Evolutionary conservation across 2,888 invertebrate species (phyloP).

Genomic region (Corbicula japonica): DNA sequence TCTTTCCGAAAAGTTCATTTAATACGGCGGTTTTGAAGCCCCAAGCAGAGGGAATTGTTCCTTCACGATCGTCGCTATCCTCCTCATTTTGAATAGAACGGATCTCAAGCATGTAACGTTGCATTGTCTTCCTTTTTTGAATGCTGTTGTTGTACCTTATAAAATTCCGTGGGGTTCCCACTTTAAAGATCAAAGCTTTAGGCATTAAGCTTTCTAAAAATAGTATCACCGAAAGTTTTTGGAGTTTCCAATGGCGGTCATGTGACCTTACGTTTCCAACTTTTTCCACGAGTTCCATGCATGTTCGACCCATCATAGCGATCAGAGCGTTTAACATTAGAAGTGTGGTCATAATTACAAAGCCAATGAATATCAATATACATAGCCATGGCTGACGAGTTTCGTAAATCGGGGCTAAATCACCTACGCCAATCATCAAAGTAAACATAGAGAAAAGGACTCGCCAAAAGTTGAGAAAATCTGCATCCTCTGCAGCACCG

Average conservation of each 20-base stretch:
- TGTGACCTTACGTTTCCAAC: constrained; percentile 47
- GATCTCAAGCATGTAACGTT: constrained; percentile 56
- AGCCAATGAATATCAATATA: constrained; percentile 65
- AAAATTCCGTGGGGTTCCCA: constrained; percentile 26
- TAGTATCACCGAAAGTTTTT: constrained; percentile 62
- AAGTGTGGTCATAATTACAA: constrained; percentile 71
- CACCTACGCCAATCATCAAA: constrained; percentile 74
- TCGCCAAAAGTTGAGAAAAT: constrained; percentile 52
- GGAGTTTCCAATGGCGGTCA: constrained; percentile 65
- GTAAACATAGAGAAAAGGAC: constrained; percentile 73
- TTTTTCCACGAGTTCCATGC: constrained; percentile 67
- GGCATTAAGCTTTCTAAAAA: constrained; percentile 65
- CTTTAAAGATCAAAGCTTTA: constrained; percentile 14
- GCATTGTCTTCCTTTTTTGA: constrained; percentile 27
- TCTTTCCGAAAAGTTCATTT: no score
- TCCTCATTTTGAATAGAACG: constrained; percentile 49
- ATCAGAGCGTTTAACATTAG: constrained; percentile 76
- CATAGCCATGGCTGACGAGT: constrained; percentile 68
- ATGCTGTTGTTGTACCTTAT: constrained; percentile 38
- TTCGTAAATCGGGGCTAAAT: constrained; percentile 57
- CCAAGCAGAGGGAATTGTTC: constrained; percentile 21
- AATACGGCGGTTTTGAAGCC: constrained; percentile 44
- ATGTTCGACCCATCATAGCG: constrained; percentile 75
- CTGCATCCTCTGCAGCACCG: constrained; percentile 17
- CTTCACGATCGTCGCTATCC: constrained; percentile 1